Base-by-base conservation (phyloP, 2,797 vertebrate genomes). In the Tangara arthus region DNA sequence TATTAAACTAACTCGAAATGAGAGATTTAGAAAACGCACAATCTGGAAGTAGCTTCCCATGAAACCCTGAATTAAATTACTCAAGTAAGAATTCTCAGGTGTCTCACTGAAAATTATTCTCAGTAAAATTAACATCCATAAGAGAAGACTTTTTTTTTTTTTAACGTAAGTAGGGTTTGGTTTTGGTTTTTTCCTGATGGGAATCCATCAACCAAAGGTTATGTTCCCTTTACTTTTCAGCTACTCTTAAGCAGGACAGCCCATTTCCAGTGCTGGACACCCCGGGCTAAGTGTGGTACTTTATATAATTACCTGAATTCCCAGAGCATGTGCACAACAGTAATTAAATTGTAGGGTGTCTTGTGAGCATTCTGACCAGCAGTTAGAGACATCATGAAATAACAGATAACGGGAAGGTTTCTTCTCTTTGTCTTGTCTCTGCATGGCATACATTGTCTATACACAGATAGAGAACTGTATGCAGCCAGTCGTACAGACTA, bases 341-440 rank as follows among this genome's bases (percentile, higher is more conserved):
- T 83, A 91, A 92, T 95, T 95, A 81, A 78, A 93, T 65, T 87
- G 49, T 6, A 75, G 21, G 30, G 50, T 78, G 37, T 42, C 89
- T 80, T 71, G 18, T 49, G 78, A 95, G 77, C 61, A 59, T 59
- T 79, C 57, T 82, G 73, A 50, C 70, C 92, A 80, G 34, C 44
- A 93, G 41, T 39, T 60, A 82, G 23, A 81, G 47, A 81, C 44
- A 76, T 11, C 52, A 83, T 7, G 22, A 46, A 86, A 68, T 17
- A 77, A 69, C 35, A 70, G 30, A 52, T 14, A n/a, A 77, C 37
- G 53, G 39, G 9, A 28, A 88, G 59, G 15, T 17, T 27, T 37
- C 8, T 53, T 47, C 44, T 39, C 39, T 69, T 60, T 53, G 42
- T 24, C 49, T 92, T 60, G 39, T 55, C 57, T 49, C 61, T 81